Evolutionary conservation across 2,797 vertebrate genomes (phyloP).

Genomic region (Helostoma temminkii): DNA sequence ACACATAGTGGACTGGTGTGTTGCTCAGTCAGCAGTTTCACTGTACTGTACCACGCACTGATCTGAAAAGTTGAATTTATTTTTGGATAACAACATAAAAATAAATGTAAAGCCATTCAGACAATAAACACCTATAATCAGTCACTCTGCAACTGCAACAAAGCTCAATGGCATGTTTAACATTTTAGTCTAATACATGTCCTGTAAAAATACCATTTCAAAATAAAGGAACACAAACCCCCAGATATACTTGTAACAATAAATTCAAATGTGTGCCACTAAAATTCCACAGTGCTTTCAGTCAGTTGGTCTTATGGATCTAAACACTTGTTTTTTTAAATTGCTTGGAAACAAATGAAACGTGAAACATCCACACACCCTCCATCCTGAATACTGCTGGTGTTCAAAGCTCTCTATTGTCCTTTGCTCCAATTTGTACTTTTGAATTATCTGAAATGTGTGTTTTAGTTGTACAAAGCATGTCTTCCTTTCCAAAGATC

Average conservation of each 20-base stretch:
- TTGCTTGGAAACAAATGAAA: constrained; percentile 15
- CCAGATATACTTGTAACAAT: background rate
- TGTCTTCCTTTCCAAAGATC: constrained; percentile 14
- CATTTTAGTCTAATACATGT: constrained; percentile 28
- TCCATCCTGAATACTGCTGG: background rate
- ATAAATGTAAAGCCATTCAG: constrained; percentile 23
- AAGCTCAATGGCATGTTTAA: constrained; percentile 35
- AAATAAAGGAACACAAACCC: constrained; percentile 15
- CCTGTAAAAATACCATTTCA: constrained; percentile 8
- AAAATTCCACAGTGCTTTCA: background rate
- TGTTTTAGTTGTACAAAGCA: background rate
- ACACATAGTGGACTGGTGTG: background rate
- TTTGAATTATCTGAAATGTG: constrained; percentile 9
- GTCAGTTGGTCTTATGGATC: background rate
- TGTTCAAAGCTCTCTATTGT: constrained; percentile 2
- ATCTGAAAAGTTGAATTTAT: constrained; percentile 49
- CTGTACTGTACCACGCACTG: background rate
- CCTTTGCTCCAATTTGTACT: constrained; percentile 12
- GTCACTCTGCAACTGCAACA: constrained; percentile 5
- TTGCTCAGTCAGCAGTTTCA: background rate
- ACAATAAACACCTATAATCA: constrained; percentile 36
- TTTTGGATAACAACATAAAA: constrained; percentile 42
- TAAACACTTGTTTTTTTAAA: constrained; percentile 12
- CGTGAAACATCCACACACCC: background rate
- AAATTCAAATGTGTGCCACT: background rate